These are phyloP conservation scores for Triops longicaudatus DNA, from an alignment of 1,140 invertebrate species.

Conservation along the genomic window DNA sequence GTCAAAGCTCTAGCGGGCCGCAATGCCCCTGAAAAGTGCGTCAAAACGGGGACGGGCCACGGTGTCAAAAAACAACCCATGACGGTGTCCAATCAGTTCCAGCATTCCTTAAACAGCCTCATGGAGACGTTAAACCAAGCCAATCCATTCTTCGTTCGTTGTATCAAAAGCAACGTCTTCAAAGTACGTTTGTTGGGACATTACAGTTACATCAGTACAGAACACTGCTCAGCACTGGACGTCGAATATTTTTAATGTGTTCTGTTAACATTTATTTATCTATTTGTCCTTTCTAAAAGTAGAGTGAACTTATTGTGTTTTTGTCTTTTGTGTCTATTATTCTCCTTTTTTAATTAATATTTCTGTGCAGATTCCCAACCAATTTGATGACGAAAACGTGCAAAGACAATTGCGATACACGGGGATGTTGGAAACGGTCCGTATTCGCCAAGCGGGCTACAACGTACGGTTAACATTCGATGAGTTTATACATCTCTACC, in stretches of 20 bases:
- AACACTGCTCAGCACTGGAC: too few species aligned
- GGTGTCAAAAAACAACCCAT: conserved; percentile 65
- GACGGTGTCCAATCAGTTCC: conserved; percentile 89
- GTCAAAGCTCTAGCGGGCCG: conserved; percentile 71
- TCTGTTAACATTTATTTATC: too few species aligned
- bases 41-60: conserved; percentile 66
- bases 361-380: conserved; percentile 59
- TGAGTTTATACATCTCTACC: conserved; percentile 85
- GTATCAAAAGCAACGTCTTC: conserved; percentile 89
- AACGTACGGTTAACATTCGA: conserved; percentile 87
- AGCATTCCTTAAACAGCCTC: conserved; percentile 77
- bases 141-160: conserved; percentile 93
- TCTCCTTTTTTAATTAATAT: too few species aligned
- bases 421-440: conserved; percentile 92
- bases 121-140: conserved; percentile 92
- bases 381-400: conserved; percentile 91
- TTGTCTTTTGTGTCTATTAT: too few species aligned
- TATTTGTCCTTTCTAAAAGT: conserved; percentile 22
- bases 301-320: too few species aligned
- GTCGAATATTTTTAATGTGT: too few species aligned
- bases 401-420: conserved; percentile 79
- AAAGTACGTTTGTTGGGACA: conserved; percentile 48
- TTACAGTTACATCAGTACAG: too few species aligned
- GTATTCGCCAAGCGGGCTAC: conserved; percentile 90
- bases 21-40: conserved; percentile 60